A percentile compares a stretch with the other conserved stretches of the same genome.
Conservation (phyloP, 2,888 invertebrate genomes). For the Digitonthophagus gazella region DNA sequence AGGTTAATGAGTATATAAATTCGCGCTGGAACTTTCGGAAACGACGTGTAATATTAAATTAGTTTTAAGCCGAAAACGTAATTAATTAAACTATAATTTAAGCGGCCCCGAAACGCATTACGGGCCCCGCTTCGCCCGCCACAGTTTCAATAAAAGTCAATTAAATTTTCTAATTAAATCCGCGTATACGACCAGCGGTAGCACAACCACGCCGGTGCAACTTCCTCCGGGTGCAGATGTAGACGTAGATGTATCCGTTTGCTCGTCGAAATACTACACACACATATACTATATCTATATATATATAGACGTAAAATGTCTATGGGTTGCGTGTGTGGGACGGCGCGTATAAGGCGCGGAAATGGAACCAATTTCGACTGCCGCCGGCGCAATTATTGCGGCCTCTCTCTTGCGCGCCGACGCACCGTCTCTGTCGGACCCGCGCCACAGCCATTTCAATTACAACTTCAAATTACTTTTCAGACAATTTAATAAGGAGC, state of each 20-base stretch:
- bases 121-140: constrained; percentile 42
- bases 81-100: constrained; percentile 47
- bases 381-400: constrained; percentile 50
- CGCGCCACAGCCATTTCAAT: constrained; percentile 40
- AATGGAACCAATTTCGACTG: constrained; percentile 45
- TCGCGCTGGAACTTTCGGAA: constrained; percentile 13
- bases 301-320: constrained; percentile 29
- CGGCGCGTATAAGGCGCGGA: constrained; percentile 37
- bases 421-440: background rate
- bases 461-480: constrained; percentile 54
- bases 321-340: constrained; percentile 29
- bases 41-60: constrained; percentile 43
- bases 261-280: constrained; percentile 24
- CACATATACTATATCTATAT: constrained; percentile 13
- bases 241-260: constrained; percentile 17
- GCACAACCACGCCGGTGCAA: constrained; percentile 3
- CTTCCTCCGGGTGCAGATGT: background rate
- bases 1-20: constrained; percentile 27
- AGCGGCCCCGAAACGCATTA: constrained; percentile 45
- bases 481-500: constrained; percentile 52
- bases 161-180: constrained; percentile 51
- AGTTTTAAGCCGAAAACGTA: constrained; percentile 42
- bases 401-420: constrained; percentile 37
- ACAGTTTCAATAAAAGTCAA: constrained; percentile 51
- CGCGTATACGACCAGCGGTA: constrained; percentile 38